Conservation (phyloP, 2,888 invertebrate species). For the Phyllotreta striolata region DNA sequence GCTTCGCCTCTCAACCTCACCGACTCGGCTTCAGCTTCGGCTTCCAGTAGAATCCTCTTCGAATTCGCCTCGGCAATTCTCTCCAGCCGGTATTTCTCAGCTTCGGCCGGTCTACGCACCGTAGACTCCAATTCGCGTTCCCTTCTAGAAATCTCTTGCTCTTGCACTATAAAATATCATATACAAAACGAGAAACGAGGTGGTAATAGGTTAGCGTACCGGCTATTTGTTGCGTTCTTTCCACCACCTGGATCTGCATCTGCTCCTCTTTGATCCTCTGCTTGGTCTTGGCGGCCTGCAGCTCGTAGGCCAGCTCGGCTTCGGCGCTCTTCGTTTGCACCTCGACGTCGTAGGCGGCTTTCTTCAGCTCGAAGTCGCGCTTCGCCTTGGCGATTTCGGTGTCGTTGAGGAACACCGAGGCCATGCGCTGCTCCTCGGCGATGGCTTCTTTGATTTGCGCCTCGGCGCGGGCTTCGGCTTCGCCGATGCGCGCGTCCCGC, state of each 20-base stretch:
- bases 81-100: conserved; percentile 88
- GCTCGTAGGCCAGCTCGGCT: conserved; percentile 91
- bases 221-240: conserved; percentile 80
- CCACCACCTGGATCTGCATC: conserved; percentile 84
- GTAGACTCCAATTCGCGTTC: conserved; percentile 94
- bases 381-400: conserved; percentile 97
- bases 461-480: conserved; percentile 94
- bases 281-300: conserved; percentile 95
- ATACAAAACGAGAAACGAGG: too few species aligned
- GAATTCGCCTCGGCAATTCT: conserved; percentile 94
- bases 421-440: conserved; percentile 97
- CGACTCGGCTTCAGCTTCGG: conserved; percentile 94
- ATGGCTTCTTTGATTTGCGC: conserved; percentile 93
- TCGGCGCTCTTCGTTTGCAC: conserved; percentile 94
- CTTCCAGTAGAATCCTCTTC: conserved; percentile 88
- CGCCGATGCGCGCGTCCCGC: conserved; percentile 95
- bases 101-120: conserved; percentile 92
- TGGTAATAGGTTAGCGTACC: too few species aligned
- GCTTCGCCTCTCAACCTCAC: conserved; percentile 85
- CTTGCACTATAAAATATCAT: too few species aligned
- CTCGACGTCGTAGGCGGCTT: conserved; percentile 96
- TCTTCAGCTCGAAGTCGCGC: conserved; percentile 95
- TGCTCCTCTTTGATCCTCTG: conserved; percentile 92
- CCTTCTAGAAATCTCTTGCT: conserved; percentile 92
- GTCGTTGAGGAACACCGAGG: conserved; percentile 91